Conservation (phyloP, 1,140 invertebrate genomes). For the Trypoxylus dichotomus region DNA sequence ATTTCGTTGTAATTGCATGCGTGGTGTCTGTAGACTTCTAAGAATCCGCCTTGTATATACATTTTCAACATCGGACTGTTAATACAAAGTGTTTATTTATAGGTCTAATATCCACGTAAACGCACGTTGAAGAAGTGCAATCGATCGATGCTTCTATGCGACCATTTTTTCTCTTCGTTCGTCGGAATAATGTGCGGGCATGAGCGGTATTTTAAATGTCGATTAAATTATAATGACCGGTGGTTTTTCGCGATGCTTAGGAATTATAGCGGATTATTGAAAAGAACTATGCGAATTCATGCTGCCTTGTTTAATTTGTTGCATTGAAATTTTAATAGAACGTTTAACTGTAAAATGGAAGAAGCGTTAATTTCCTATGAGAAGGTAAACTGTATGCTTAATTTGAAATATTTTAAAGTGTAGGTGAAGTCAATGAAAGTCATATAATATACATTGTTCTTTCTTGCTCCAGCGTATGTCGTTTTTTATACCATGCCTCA, state of each 20-base stretch:
- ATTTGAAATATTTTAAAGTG: too few relatives aligned
- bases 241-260: conserved; percentile 4
- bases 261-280: conserved; percentile 20
- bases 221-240: conserved; percentile 20
- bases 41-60: conserved; percentile 12
- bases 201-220: conserved; percentile 21
- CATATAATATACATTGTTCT: too few relatives aligned
- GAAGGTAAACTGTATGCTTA: too few relatives aligned
- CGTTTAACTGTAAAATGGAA: too few relatives aligned
- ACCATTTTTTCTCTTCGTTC: neutral
- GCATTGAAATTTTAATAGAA: neutral
- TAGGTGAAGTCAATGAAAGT: too few relatives aligned
- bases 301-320: neutral
- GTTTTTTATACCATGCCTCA: too few relatives aligned
- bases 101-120: conserved; percentile 9
- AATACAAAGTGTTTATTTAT: conserved; percentile 23
- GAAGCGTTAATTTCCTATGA: too few relatives aligned
- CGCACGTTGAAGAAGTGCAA: conserved; percentile 13
- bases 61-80: conserved; percentile 7
- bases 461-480: too few relatives aligned
- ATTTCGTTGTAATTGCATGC: conserved; percentile 24
- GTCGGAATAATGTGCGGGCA: conserved; percentile 3
- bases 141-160: neutral
- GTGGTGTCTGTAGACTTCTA: conserved; percentile 24
- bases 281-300: neutral